Base-by-base conservation (phyloP, 2,797 vertebrate species). In the Siniperca scherzeri region DNA sequence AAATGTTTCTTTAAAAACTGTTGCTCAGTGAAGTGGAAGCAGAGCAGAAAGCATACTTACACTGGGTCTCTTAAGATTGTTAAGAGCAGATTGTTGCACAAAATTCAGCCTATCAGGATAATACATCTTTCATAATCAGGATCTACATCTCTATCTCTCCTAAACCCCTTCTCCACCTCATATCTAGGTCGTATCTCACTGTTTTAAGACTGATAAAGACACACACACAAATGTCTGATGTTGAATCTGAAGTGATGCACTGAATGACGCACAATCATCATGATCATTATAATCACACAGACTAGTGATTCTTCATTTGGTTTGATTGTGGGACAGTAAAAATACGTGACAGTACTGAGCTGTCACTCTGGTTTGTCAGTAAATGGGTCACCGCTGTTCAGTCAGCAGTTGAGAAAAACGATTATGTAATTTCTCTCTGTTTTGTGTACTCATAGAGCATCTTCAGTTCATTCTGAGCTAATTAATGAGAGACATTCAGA, bases 41-140 rank as follows among this genome's bases (percentile, higher is more conserved):
- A 71, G 42, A 78, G 55, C 78, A 81, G 69, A 71, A 68, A 71
- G 56, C 19, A 77, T 64, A 70, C 66, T 71, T 71, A 67, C 22
- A 3, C 17, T 17, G 1, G 38, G 64, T 44, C 46, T 81, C 42
- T 74, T 81, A 46, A 30, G 48, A 61, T 60, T 11, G 12, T 76
- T 62, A 46, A 61, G 74, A 77, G 60, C 36, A 66, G 52, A 59
- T 48, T 61, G 40, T 62, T 61, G 53, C 52, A 56, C 21, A 55
- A 44, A 70, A 19, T 53, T 16, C 30, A 69, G 22, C 55, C 7
- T 36, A 36, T 36, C 36, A 27, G 27, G 13, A 5, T 40, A 27
- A 72, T 25, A 36, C 25, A 62, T 46, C 59, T 65, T 52, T 53
- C 61, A 42, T 21, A 77, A 77, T 78, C 70, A 65, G 25, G 7